Conservation (phyloP, 2,113 vertebrate genomes). For the Propithecus coquereli region DNA sequence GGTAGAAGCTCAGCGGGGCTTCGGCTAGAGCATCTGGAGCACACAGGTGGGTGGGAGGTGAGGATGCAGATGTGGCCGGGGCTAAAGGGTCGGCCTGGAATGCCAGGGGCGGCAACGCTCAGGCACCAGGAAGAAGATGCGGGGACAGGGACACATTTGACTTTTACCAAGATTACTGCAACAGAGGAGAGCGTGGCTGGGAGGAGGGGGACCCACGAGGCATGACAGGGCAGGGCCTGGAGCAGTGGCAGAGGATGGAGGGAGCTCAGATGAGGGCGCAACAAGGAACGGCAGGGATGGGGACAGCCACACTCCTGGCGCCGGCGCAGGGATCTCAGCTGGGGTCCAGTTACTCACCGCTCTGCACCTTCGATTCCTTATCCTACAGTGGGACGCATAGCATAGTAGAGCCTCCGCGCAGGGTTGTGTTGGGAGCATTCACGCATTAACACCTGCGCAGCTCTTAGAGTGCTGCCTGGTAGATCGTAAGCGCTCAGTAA, state of each 20-base stretch:
- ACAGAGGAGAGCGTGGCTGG: neutral
- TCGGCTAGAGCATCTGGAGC: neutral
- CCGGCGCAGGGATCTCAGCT: neutral
- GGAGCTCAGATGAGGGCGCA: neutral
- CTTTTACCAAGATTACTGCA: neutral
- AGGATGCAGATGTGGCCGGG: neutral
- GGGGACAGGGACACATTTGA: neutral
- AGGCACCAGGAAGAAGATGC: neutral
- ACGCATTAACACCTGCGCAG: rapidly evolving
- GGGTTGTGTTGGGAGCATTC: neutral
- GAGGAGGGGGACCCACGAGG: neutral
- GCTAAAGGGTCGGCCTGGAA: neutral
- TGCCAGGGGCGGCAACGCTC: neutral
- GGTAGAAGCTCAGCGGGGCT: neutral
- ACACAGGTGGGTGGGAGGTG: neutral
- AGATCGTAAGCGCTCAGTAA: rapidly evolving
- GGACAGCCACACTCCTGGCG: too few relatives aligned
- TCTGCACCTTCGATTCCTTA: neutral
- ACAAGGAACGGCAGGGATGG: rapidly evolving
- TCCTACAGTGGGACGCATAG: neutral
- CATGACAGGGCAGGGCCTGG: neutral
- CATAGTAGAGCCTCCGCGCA: rapidly evolving
- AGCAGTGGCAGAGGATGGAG: neutral
- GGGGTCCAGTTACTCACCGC: too few relatives aligned
- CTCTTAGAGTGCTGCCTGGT: neutral